Evolutionary conservation across 2,888 invertebrate genomes (phyloP), one percentile per base, ranked within the genome.

Genomic region (Crioceris asparagi): DNA sequence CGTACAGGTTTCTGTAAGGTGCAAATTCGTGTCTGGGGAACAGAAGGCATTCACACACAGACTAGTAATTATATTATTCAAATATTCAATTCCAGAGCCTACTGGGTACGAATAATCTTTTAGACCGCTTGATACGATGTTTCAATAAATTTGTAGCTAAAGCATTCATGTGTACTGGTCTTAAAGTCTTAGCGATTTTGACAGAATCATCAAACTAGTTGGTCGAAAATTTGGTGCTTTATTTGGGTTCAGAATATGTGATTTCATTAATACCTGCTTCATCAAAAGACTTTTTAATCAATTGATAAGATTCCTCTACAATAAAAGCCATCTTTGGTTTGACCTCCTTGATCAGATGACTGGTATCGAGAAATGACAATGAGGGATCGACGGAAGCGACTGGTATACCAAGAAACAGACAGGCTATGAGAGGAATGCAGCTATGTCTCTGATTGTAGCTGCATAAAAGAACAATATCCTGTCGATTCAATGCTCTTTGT

Each of bases 401-500:
- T 25, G 48, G 51, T 3, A 56, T 51, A 3, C 70, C 70, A 12
- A 69, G 55, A 45, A 62, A 70, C 3, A 67, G 42, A 1, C 66
- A 62, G 1, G 70, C 70, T 26, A 70, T 65, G 32, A 66, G 62
- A 0, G 71, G 68, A n/a, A 70, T 59, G 4, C 54, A 51, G 5
- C 65, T 50, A 37, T 71, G 61, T 2, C 64, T 29, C 17, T 69
- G 67, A 41, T 65, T 70, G 1, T 64, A 62, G 2, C 66, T 66
- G 57, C 70, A 68, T 1, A 71, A 34, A 2, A 63, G 52, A 21
- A 72, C 59, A 4, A 71, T 62, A 43, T 71, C 71, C 3, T 64
- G 64, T 14, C 39, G 39, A 30, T 54, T 41, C 3, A 71, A 36
- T 11, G 66, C 66, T 31, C 64, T 44, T 2, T 56, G 57, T 38